These are phyloP conservation scores for Leptoteleia sp. DNA, from an alignment of 1,140 invertebrate species.

Conservation along the genomic window DNA sequence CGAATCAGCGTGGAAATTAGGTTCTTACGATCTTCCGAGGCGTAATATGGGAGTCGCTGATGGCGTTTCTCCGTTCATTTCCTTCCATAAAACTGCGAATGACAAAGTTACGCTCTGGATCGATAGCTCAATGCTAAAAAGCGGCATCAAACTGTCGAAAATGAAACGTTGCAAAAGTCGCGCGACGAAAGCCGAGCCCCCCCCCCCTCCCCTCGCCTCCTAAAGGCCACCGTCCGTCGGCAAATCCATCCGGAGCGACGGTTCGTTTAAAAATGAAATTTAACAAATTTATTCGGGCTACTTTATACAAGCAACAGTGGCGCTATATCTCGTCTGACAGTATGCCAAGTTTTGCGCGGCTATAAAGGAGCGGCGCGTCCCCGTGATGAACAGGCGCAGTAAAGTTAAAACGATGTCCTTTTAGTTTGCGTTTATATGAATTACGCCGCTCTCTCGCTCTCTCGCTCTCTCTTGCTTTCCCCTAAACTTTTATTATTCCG, in stretches of 20 bases:
- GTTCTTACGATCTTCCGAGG: too few relatives aligned
- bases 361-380: constrained; percentile 26
- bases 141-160: not conserved
- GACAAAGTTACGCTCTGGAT: too few relatives aligned
- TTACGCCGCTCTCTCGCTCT: constrained; percentile 41
- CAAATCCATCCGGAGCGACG: constrained; percentile 33
- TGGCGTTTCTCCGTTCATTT: too few relatives aligned
- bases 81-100: too few relatives aligned
- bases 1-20: too few relatives aligned
- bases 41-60: too few relatives aligned
- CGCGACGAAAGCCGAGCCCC: too few relatives aligned
- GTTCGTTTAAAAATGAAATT: constrained; percentile 62
- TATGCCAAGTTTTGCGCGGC: constrained; percentile 57
- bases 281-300: constrained; percentile 61
- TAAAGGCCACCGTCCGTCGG: constrained; percentile 7
- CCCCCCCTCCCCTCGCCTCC: too few relatives aligned
- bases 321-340: constrained; percentile 56
- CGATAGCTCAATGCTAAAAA: too few relatives aligned
- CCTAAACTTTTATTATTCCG: constrained; percentile 70
- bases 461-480: constrained; percentile 51
- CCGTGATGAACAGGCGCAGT: constrained; percentile 55
- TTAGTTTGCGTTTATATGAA: constrained; percentile 70
- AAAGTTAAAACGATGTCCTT: constrained; percentile 66
- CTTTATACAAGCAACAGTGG: constrained; percentile 59
- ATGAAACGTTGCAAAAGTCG: not conserved